These are phyloP conservation scores for Gisinianus flammeolus DNA, from an alignment of 2,888 invertebrate genomes.

Conservation along the genomic window DNA sequence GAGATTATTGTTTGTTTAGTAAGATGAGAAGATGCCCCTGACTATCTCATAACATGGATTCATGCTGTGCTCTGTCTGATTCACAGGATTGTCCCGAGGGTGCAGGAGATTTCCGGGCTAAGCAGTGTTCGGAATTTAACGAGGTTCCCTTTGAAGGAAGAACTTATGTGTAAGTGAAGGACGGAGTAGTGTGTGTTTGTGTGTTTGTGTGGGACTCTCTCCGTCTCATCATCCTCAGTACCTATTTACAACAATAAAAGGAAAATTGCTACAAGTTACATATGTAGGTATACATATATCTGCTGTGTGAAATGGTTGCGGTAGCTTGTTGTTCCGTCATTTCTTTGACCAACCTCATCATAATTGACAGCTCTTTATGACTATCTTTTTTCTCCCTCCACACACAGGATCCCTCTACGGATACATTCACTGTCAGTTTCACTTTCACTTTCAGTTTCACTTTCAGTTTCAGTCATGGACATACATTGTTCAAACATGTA, in stretches of 20 bases:
- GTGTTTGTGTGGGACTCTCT: too few relatives aligned
- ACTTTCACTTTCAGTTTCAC: neutral
- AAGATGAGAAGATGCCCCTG: neutral
- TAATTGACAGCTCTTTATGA: neutral
- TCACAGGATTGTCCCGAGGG: conserved; percentile 79
- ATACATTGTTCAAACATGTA: too few relatives aligned
- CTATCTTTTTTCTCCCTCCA: too few relatives aligned
- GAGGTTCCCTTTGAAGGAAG: conserved; percentile 79
- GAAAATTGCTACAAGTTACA: too few relatives aligned
- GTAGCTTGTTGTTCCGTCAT: neutral
- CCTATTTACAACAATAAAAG: too few relatives aligned
- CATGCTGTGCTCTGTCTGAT: conserved; percentile 17
- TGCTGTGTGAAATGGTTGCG: too few relatives aligned
- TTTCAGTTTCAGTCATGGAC: too few relatives aligned
- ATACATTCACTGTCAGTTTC: too few relatives aligned
- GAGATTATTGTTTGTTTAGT: neutral
- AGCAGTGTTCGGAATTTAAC: conserved; percentile 89
- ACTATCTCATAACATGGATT: conserved; percentile 5
- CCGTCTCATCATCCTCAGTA: too few relatives aligned
- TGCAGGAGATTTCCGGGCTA: conserved; percentile 79
- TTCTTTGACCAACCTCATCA: neutral
- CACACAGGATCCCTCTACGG: too few relatives aligned
- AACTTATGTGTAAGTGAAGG: conserved; percentile 76
- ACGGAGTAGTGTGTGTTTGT: too few relatives aligned
- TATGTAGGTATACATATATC: too few relatives aligned